A percentile compares a stretch with the other conserved stretches of the same genome.
These are phyloP conservation scores for Toxotes chatareus DNA, from an alignment of 2,113 vertebrate genomes.

Conservation along the genomic window DNA sequence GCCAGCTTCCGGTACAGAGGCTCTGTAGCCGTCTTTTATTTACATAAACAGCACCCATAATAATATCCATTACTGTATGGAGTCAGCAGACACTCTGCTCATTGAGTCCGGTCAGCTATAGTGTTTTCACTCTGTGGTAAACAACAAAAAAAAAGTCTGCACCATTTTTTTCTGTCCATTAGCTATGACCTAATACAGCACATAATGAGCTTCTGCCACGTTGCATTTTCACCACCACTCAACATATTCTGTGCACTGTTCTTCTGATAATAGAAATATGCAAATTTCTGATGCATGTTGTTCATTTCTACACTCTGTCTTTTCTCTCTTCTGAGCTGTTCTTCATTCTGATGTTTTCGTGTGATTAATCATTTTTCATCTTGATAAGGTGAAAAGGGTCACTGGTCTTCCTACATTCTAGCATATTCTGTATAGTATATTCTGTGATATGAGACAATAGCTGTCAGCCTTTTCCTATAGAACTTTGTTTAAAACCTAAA, in stretches of 20 bases:
- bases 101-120: constrained; percentile 44
- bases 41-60: constrained; percentile 52
- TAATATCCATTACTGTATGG: constrained; percentile 55
- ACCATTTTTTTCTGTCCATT: constrained; percentile 15
- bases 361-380: constrained; percentile 31
- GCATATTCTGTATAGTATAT: background rate
- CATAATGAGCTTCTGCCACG: constrained; percentile 35
- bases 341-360: constrained; percentile 8
- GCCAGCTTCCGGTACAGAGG: constrained; percentile 10
- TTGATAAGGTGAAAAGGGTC: constrained; percentile 4
- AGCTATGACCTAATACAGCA: constrained; percentile 39
- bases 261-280: constrained; percentile 54
- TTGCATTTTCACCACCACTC: constrained; percentile 26
- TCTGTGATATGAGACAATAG: background rate
- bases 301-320: constrained; percentile 6
- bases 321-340: constrained; percentile 8
- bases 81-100: constrained; percentile 27
- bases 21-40: constrained; percentile 39
- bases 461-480: background rate
- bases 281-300: constrained; percentile 27
- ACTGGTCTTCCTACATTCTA: background rate
- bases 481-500: background rate
- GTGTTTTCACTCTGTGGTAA: constrained; percentile 13
- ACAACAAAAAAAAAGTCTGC: background rate
- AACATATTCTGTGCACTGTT: background rate